Conservation (phyloP, 2,797 vertebrate species). For the Alca torda region DNA sequence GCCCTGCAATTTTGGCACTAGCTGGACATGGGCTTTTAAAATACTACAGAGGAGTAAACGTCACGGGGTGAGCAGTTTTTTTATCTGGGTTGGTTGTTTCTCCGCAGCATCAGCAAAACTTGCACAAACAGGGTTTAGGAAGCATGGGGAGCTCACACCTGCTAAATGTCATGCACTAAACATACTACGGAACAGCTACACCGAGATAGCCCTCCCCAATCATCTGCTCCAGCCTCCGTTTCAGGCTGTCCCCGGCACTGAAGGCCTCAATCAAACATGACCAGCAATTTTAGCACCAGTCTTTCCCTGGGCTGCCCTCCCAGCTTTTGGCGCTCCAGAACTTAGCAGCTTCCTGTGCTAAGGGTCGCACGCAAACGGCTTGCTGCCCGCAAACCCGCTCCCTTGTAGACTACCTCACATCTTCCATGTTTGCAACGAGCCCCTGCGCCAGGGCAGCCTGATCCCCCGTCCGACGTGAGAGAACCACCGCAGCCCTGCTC, state of each 20-base stretch:
- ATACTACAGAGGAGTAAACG: background rate
- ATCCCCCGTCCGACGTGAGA: background rate
- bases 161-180: background rate
- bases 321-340: background rate
- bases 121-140: background rate
- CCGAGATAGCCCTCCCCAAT: background rate
- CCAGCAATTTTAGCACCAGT: background rate
- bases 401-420: background rate
- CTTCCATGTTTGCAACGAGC: rapidly evolving
- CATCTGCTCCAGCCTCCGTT: background rate
- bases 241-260: background rate
- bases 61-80: background rate
- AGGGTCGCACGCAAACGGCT: too few relatives aligned
- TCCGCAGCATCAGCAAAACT: background rate
- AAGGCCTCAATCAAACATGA: background rate
- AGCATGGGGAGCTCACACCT: background rate
- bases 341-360: background rate
- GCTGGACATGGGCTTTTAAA: background rate
- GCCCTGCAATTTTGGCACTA: background rate
- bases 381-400: background rate
- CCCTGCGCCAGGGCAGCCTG: background rate
- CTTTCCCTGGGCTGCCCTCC: background rate
- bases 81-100: background rate
- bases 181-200: background rate
- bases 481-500: background rate